Base-by-base conservation (phyloP, 1,140 invertebrate species). In the Hydropsyche tenuis region DNA sequence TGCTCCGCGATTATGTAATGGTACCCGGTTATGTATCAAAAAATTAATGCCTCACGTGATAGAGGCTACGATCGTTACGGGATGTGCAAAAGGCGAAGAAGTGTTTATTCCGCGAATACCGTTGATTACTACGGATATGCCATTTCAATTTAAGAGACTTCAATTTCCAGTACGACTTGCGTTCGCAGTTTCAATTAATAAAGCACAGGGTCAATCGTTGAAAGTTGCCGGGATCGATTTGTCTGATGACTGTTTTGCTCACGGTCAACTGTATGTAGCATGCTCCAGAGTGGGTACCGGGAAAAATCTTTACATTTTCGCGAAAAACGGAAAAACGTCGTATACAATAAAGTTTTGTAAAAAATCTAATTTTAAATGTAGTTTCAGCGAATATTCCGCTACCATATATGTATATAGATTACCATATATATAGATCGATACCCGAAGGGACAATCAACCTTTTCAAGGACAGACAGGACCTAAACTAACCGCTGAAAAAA, bases 1-100 rank as follows among this genome's bases (percentile, higher is more conserved):
- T 72, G 80, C 78, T 79, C 80, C 82, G 72, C 75, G 76, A 73
- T 79, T 86, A 63, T 86, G 83, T 73, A 87, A 86, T 78, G 82
- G 80, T 4, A 86, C 84, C 62, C 11, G 62, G n/a, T 27, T 64
- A 2, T 27, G 23, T 1, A 18, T 37, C 11, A 64, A 64, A 37
- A 64, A 27, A 12, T 14, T 64, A 18, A 64, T 64, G 30, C 14
- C 25, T 14, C 25, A 37, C 37, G 20, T 64, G 23, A 64, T 64
- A 3, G 62, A 64, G 37, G 62, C 62, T 12, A 64, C 23, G 37
- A 64, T 64, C 37, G 25, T 64, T 3, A 12, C 37, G 62, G 62
- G 37, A 64, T 30, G n/a, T 64, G 1, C 20, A 71, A 77, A 79
- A 81, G 80, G 51, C 78, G 84, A 75, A 30, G n/a, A 46, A 72